Evolutionary conservation across 2,113 vertebrate species (phyloP).

Genomic region (Nibea coibor): DNA sequence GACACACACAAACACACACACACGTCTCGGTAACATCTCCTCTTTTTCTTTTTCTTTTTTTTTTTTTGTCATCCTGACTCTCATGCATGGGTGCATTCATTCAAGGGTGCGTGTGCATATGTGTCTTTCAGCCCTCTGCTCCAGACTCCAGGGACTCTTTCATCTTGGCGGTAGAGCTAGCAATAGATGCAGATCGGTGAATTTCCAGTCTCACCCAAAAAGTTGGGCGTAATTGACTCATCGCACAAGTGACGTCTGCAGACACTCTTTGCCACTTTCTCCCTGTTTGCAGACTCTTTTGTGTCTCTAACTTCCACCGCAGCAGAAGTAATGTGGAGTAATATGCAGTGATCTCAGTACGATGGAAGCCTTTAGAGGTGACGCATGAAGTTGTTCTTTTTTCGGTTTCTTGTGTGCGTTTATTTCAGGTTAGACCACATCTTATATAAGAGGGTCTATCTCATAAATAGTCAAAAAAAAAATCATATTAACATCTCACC

Average conservation of each 20-base stretch:
- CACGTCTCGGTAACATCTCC: not conserved
- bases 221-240: conserved; percentile 68
- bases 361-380: not conserved
- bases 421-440: not conserved
- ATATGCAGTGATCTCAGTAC: not conserved
- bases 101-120: conserved; percentile 30
- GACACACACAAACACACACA: conserved; percentile 40
- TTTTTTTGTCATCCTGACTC: conserved; percentile 10
- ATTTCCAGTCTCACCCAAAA: conserved; percentile 61
- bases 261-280: conserved; percentile 46
- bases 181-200: conserved; percentile 66
- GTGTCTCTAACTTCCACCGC: conserved; percentile 22
- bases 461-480: not conserved
- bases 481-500: not conserved
- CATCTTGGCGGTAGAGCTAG: conserved; percentile 49
- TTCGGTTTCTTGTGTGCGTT: conserved; percentile 1
- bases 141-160: conserved; percentile 50
- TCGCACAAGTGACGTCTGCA: conserved; percentile 57
- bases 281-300: not conserved
- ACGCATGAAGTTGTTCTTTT: not conserved
- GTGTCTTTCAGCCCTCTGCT: conserved; percentile 31
- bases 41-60: not conserved
- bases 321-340: not conserved
- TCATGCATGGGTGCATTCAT: conserved; percentile 42
- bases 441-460: not conserved